phyloP scores from a whole-genome alignment of 2,797 vertebrate genomes.

The Pitangus sulphuratus region DNA sequence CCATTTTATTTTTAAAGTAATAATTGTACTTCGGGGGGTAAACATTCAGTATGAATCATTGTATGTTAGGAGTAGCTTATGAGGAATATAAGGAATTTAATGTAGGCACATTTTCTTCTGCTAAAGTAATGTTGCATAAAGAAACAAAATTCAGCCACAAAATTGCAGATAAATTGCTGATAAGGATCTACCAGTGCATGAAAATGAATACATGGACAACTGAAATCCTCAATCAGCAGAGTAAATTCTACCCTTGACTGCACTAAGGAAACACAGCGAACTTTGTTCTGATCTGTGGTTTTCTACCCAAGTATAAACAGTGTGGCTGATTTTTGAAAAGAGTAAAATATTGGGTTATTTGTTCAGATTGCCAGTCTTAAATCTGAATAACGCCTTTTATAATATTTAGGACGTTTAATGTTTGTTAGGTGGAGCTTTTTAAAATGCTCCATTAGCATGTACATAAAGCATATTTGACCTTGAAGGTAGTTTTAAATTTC shows the following conservation, averaged over 20 bases:
- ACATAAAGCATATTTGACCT: background rate
- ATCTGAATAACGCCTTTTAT: background rate
- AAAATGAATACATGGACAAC: background rate
- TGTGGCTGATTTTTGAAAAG: background rate
- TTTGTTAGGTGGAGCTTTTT: background rate
- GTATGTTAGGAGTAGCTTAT: background rate
- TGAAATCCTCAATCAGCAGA: conserved; percentile 1
- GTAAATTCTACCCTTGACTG: background rate
- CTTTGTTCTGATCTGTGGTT: background rate
- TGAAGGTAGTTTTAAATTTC: background rate
- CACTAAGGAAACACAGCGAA: background rate
- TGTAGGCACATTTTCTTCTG: background rate
- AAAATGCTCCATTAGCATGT: background rate
- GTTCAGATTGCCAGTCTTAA: background rate
- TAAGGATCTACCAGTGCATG: background rate
- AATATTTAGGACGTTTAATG: background rate
- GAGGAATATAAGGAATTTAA: background rate
- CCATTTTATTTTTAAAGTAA: background rate
- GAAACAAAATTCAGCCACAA: background rate
- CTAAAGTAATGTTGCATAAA: background rate
- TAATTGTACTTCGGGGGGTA: background rate
- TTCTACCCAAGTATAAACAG: background rate
- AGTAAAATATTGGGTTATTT: background rate
- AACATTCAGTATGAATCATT: background rate
- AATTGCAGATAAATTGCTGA: background rate